Evolutionary conservation across 2,113 vertebrate species (phyloP).

Genomic region (Pollachius pollachius): DNA sequence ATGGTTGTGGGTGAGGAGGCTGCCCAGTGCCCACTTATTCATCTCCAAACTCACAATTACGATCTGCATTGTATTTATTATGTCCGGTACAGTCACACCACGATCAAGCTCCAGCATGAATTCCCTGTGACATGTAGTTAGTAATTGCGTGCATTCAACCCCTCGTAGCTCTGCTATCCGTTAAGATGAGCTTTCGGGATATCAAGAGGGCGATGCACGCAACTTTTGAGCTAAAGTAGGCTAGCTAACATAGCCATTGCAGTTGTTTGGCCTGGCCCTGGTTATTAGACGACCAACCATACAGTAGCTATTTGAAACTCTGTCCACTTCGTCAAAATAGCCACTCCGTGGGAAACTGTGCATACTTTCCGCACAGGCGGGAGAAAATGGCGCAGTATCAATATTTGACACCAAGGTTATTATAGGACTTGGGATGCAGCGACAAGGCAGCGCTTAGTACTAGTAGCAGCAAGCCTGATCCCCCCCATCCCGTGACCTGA

Average conservation of each 20-base stretch:
- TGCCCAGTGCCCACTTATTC: constrained; percentile 17
- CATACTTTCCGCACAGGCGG: no score
- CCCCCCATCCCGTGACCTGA: constrained; percentile 56
- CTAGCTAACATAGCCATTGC: constrained; percentile 46
- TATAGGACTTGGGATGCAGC: constrained; percentile 28
- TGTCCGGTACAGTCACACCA: not conserved
- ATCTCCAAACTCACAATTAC: constrained; percentile 18
- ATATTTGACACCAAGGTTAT: no score
- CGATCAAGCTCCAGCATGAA: not conserved
- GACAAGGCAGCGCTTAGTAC: constrained; percentile 8
- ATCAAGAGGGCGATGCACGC: constrained; percentile 31
- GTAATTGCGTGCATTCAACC: not conserved
- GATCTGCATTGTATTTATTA: not conserved
- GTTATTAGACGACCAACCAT: not conserved
- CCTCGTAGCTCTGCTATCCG: constrained; percentile 19
- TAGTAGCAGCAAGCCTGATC: constrained; percentile 31
- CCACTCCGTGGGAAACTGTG: not conserved
- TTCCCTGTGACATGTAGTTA: not conserved
- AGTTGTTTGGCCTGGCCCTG: constrained; percentile 36
- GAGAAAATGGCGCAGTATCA: no score
- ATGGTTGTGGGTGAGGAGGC: constrained; percentile 37
- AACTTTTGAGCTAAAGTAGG: constrained; percentile 63
- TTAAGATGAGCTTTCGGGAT: constrained; percentile 22
- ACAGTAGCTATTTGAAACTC: not conserved
- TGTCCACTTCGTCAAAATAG: not conserved